Percentiles rank a stretch among this genome's conserved stretches.
Conservation (phyloP, 2,113 vertebrate species). For the Chloebia gouldiae region DNA sequence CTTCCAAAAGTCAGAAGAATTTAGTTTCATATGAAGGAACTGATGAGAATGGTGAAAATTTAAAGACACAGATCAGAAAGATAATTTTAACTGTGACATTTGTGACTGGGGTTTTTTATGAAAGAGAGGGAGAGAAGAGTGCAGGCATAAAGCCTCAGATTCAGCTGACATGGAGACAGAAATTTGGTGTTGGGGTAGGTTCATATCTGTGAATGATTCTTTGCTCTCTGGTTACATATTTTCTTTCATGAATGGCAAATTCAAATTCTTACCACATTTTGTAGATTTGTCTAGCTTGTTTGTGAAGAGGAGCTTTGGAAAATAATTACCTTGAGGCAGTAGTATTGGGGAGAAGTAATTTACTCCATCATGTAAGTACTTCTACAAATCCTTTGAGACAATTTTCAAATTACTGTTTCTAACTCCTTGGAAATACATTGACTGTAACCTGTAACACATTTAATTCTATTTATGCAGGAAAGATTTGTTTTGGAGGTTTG, state of each 20-base stretch:
- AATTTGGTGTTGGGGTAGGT: neutral
- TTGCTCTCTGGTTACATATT: neutral
- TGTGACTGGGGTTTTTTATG: neutral
- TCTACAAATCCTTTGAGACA: neutral
- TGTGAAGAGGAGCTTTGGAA: neutral
- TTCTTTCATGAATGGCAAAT: neutral
- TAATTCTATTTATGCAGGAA: neutral
- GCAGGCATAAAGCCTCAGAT: neutral
- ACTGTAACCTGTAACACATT: slow-evolving; percentile 2
- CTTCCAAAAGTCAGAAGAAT: neutral
- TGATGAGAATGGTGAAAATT: neutral
- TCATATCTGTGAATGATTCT: neutral
- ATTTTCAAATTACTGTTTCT: slow-evolving; percentile 15
- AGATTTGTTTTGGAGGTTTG: neutral
- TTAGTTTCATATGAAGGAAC: neutral
- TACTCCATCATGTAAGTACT: neutral
- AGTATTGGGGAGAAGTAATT: neutral
- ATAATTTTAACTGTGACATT: neutral
- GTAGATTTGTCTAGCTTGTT: neutral
- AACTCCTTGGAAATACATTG: neutral
- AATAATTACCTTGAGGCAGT: neutral
- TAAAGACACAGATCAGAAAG: neutral
- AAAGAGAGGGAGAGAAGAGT: neutral
- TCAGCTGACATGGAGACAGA: neutral
- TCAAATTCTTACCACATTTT: neutral